These are phyloP conservation scores for Phyllotreta striolata DNA, from an alignment of 2,888 invertebrate genomes.

Conservation along the genomic window DNA sequence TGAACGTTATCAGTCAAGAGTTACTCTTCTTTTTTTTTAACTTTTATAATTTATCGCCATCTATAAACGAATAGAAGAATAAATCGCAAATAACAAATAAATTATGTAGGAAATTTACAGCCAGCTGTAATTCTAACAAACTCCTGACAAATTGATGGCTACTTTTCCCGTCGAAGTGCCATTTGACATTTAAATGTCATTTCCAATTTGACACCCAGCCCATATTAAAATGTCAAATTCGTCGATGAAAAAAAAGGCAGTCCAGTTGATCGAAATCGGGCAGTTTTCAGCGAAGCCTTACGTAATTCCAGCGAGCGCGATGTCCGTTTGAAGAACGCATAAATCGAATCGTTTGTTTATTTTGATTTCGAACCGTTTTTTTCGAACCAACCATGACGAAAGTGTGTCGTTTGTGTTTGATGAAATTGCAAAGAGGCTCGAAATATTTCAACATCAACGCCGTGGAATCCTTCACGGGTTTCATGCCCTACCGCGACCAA, in stretches of 20 bases:
- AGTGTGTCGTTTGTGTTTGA: slow-evolving; percentile 52
- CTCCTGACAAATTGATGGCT: slow-evolving; percentile 34
- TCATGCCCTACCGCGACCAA: slow-evolving; percentile 54
- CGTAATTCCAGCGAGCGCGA: slow-evolving; percentile 5
- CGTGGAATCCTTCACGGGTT: slow-evolving; percentile 51
- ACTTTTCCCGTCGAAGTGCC: slow-evolving; percentile 31
- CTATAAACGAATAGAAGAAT: not conserved
- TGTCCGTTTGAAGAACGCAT: too few relatives aligned
- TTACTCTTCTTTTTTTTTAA: slow-evolving; percentile 9
- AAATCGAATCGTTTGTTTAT: slow-evolving; percentile 24
- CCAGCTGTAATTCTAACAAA: slow-evolving; percentile 6
- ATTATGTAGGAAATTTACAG: slow-evolving; percentile 20
- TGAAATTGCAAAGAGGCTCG: slow-evolving; percentile 47
- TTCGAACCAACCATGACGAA: slow-evolving; percentile 45
- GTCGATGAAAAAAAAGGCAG: slow-evolving; percentile 37
- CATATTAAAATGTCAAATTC: slow-evolving; percentile 50
- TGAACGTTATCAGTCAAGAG: too few relatives aligned
- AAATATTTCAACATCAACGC: slow-evolving; percentile 53
- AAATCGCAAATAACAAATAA: not conserved
- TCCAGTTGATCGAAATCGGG: slow-evolving; percentile 24
- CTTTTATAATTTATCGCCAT: slow-evolving; percentile 5
- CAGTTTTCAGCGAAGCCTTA: slow-evolving; percentile 25
- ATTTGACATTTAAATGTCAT: slow-evolving; percentile 48
- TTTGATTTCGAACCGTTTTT: slow-evolving; percentile 8
- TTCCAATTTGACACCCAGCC: slow-evolving; percentile 49